Base-by-base conservation (phyloP, 2,888 invertebrate species). In the Thymelicus sylvestris region DNA sequence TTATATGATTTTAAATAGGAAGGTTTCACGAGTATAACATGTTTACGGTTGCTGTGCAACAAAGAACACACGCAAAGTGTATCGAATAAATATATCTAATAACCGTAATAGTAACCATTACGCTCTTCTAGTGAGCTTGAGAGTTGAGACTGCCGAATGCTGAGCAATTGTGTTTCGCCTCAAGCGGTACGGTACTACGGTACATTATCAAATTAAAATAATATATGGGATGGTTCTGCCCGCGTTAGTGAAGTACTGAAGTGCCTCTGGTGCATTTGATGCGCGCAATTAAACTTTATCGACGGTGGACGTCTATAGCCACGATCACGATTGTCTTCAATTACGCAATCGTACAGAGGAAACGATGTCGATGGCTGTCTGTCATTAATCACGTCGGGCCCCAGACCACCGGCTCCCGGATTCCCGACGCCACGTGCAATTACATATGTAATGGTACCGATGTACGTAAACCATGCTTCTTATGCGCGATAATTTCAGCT, bases 181-280 rank as follows among this genome's bases (percentile, higher is more conserved):
- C 55, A 24, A 61, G 41, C 61, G 41, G 19, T 6, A 61, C 15
- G 41, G 41, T 7, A 19, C 19, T 19, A 19, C 19, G 19, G 19
- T 15, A 41, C 61, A 61, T 61, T 61, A 61, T 61, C 41, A 19
- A 61, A 41, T 41, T 61, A 61, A 61, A 55, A 55, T 55, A 24
- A 55, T 55, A 55, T 55, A 24, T 55, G 19, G 24, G 55, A 55
- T 24, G 19, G 55, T 24, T 55, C 24, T 10, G 59, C 38, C 39
- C n/a, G 24, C 31, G 39, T n/a, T n/a, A n/a, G 24, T 44, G 61
- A 61, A 61, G 61, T 41, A 44, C 44, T 44, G 61, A 61, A 61
- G 61, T 41, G 61, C 44, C 38, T 60, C 60, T 61, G 61, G 13
- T 61, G 61, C 61, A 61, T 61, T 61, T 61, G 19, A 61, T 61